Evolutionary conservation across 2,797 vertebrate genomes (phyloP).

Genomic region (Tamandua tetradactyla): DNA sequence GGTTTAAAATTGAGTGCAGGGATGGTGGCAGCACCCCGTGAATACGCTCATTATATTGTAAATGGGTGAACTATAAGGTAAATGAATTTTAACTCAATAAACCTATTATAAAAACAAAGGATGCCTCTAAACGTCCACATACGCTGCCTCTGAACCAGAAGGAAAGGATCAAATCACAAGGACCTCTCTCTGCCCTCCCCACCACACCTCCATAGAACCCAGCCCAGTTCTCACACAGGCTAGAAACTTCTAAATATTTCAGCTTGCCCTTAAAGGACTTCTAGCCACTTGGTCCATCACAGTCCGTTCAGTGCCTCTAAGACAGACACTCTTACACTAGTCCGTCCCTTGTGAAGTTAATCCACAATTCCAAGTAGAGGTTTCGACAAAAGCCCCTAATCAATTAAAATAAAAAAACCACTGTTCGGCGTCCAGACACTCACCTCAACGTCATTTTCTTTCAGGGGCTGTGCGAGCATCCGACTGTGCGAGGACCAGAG

Average conservation of each 20-base stretch:
- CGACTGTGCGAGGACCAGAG: constrained; percentile 92
- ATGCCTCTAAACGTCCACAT: neutral
- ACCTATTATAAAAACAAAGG: neutral
- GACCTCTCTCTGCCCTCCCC: no score
- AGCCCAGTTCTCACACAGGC: neutral
- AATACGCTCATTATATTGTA: neutral
- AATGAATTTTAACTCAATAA: neutral
- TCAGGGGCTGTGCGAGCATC: constrained; percentile 93
- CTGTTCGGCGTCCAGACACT: neutral
- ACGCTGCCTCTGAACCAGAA: neutral
- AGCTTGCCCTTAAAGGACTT: neutral
- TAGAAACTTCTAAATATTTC: neutral
- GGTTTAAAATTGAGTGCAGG: neutral
- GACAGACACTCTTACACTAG: neutral
- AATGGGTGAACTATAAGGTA: neutral
- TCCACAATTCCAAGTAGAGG: neutral
- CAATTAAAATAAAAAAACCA: neutral
- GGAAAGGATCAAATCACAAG: neutral
- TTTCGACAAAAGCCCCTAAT: neutral
- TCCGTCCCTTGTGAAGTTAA: neutral
- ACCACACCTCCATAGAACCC: neutral
- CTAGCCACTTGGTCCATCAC: neutral
- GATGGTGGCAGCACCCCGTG: neutral
- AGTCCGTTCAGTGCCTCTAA: neutral
- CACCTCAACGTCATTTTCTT: constrained; percentile 92